These are phyloP conservation scores for Himalopsyche kuldschensis DNA, from an alignment of 2,888 invertebrate genomes.

Conservation along the genomic window DNA sequence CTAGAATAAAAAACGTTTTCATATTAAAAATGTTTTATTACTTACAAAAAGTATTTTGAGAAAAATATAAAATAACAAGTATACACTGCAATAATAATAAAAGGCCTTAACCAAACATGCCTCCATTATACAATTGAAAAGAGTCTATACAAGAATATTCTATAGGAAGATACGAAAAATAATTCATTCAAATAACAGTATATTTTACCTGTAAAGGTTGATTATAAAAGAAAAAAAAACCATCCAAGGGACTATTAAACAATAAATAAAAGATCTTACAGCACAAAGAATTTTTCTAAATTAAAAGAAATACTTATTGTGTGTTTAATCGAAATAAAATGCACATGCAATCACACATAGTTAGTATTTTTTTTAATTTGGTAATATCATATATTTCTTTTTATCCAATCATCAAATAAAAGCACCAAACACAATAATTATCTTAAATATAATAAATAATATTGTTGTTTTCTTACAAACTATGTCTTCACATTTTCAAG, in stretches of 20 bases:
- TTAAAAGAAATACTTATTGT: not conserved
- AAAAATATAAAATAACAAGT: constrained; percentile 19
- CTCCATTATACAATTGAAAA: not conserved
- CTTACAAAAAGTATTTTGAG: constrained; percentile 21
- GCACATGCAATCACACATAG: not conserved
- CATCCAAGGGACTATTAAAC: not conserved
- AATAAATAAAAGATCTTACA: not conserved
- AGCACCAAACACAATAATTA: not conserved
- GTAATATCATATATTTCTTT: not conserved
- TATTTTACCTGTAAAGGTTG: not conserved
- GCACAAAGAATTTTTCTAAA: not conserved
- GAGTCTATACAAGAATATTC: not conserved
- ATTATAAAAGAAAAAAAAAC: not conserved
- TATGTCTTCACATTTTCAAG: not conserved
- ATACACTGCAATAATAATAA: constrained; percentile 2
- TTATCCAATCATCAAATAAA: not conserved
- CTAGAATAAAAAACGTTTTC: not conserved
- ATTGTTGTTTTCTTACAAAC: not conserved
- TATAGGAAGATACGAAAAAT: not conserved
- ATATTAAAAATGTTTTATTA: constrained; percentile 23
- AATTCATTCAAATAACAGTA: not conserved
- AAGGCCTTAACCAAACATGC: not conserved
- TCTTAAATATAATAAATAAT: not conserved
- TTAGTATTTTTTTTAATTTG: not conserved
- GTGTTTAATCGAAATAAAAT: not conserved